These are phyloP conservation scores for Cynopterus sphinx DNA, from an alignment of 2,797 vertebrate species.

Conservation along the genomic window DNA sequence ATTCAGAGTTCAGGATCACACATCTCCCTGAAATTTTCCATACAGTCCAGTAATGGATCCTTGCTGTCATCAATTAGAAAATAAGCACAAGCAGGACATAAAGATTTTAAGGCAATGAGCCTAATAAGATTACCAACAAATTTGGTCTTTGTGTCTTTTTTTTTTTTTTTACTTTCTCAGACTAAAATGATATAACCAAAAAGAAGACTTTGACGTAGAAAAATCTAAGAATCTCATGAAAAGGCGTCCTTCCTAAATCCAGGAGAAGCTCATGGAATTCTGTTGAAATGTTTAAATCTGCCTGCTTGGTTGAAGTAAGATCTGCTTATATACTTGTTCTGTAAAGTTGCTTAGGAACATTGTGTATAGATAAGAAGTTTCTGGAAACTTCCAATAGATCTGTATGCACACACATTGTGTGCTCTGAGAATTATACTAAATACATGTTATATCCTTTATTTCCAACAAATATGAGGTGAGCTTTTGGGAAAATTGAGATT, in stretches of 20 bases:
- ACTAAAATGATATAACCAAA: neutral
- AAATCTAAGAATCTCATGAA: neutral
- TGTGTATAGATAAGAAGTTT: neutral
- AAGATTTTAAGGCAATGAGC: neutral
- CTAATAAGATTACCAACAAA: neutral
- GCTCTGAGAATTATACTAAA: neutral
- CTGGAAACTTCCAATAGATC: neutral
- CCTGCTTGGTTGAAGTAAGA: neutral
- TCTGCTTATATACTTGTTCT: neutral
- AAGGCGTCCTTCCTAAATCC: neutral
- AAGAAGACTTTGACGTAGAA: neutral
- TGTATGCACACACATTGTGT: fast-evolving
- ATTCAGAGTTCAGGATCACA: neutral
- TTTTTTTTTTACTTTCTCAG: neutral
- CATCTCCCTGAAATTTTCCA: neutral
- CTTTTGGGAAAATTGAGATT: neutral
- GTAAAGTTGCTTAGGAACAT: neutral
- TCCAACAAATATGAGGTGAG: neutral
- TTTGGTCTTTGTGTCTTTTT: neutral
- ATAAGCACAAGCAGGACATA: neutral
- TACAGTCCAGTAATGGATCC: neutral
- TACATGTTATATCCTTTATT: neutral
- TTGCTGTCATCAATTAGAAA: neutral
- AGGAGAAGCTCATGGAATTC: neutral
- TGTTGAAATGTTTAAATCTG: neutral